Evolutionary conservation across 2,888 invertebrate species (phyloP).

Genomic region (Limnephilus auricula): DNA sequence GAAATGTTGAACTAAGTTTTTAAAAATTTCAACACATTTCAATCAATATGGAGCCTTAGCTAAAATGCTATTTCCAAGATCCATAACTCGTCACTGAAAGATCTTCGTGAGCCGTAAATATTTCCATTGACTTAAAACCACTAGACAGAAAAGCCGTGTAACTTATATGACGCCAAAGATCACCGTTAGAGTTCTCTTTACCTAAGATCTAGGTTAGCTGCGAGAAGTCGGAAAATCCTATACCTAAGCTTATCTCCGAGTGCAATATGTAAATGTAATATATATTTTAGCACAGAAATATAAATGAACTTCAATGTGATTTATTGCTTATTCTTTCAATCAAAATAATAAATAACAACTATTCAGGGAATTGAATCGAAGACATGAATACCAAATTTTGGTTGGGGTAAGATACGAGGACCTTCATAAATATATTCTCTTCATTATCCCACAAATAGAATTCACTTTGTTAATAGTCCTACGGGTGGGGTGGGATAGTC

Average conservation of each 20-base stretch:
- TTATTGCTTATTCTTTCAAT: background rate
- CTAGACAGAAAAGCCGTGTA: background rate
- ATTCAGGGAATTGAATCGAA: background rate
- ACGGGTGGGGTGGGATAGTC: background rate
- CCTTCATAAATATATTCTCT: background rate
- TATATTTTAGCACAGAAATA: background rate
- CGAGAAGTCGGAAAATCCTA: too few species aligned
- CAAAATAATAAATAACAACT: background rate
- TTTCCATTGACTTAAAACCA: background rate
- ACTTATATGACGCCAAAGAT: background rate
- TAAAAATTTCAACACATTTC: background rate
- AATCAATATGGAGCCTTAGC: background rate
- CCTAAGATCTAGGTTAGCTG: too few species aligned
- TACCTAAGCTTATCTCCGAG: background rate
- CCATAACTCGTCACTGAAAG: background rate
- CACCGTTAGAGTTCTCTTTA: background rate
- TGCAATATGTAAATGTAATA: background rate
- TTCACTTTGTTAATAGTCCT: background rate
- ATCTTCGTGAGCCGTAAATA: background rate
- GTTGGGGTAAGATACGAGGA: background rate
- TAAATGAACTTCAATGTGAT: background rate
- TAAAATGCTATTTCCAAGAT: background rate
- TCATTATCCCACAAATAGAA: background rate
- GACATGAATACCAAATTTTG: background rate
- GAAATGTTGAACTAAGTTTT: too few species aligned